Conservation (phyloP, 2,888 invertebrate species). For the Xestia rhomboidea region DNA sequence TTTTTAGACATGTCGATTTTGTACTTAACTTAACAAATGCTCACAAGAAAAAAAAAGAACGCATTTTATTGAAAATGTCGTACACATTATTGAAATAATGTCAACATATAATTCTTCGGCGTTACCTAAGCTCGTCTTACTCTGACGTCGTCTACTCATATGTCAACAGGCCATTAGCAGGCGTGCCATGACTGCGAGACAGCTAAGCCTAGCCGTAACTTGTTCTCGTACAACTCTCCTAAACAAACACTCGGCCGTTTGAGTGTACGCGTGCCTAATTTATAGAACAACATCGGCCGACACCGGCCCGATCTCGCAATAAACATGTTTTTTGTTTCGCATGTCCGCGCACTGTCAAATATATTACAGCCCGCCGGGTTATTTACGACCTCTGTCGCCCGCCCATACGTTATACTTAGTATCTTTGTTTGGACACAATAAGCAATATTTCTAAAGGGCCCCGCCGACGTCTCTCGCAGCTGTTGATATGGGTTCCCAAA, state of each 20-base stretch:
- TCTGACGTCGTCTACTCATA: slow-evolving; percentile 50
- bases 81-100: not conserved
- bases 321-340: slow-evolving; percentile 91
- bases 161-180: slow-evolving; percentile 67
- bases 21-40: not conserved
- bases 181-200: slow-evolving; percentile 62
- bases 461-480: slow-evolving; percentile 89
- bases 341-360: slow-evolving; percentile 91
- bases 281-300: slow-evolving; percentile 77
- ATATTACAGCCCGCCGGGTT: slow-evolving; percentile 90
- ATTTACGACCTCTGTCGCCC: slow-evolving; percentile 90
- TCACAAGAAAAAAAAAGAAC: not conserved
- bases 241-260: slow-evolving; percentile 83
- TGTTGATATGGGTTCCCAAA: slow-evolving; percentile 91
- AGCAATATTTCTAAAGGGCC: slow-evolving; percentile 90
- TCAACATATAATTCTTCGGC: slow-evolving; percentile 29
- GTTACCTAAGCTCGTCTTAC: slow-evolving; percentile 22
- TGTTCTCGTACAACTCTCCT: slow-evolving; percentile 71
- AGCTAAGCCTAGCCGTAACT: slow-evolving; percentile 65
- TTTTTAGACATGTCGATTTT: slow-evolving; percentile 6
- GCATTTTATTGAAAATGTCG: slow-evolving; percentile 1
- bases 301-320: slow-evolving; percentile 84
- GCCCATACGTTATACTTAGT: slow-evolving; percentile 91
- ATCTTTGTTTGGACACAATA: slow-evolving; percentile 91
- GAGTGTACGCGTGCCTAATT: slow-evolving; percentile 83